Evolutionary conservation across 2,113 vertebrate species (phyloP).

Genomic region (Notothenia rossii): DNA sequence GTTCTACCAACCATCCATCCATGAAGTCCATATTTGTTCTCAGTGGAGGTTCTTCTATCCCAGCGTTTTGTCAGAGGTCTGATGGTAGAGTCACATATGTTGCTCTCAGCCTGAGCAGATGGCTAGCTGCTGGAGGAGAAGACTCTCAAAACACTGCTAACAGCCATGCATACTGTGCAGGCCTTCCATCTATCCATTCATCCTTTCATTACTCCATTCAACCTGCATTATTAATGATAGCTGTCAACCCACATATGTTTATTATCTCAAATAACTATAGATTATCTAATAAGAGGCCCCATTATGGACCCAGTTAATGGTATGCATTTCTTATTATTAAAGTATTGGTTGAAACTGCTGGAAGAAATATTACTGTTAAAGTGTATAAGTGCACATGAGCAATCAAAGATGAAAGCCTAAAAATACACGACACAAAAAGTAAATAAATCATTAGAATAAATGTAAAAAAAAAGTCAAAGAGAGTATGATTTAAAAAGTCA

Average conservation of each 20-base stretch:
- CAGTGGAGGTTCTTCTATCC: slow-evolving; percentile 67
- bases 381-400: neutral
- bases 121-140: slow-evolving; percentile 66
- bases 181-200: slow-evolving; percentile 21
- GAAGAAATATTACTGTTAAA: neutral
- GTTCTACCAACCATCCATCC: slow-evolving; percentile 24
- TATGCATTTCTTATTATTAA: neutral
- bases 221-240: neutral
- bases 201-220: slow-evolving; percentile 5
- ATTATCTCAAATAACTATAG: neutral
- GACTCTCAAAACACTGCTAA: slow-evolving; percentile 47
- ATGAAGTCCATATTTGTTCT: slow-evolving; percentile 70
- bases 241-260: neutral
- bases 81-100: slow-evolving; percentile 72
- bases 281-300: neutral
- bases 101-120: slow-evolving; percentile 76
- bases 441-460: neutral
- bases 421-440: neutral
- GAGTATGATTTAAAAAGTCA: neutral
- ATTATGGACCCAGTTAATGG: neutral
- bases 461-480: neutral
- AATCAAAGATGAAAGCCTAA: neutral
- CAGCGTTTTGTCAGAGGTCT: slow-evolving; percentile 61
- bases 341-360: neutral
- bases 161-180: slow-evolving; percentile 42